A percentile compares a stretch with the other conserved stretches of the same genome.
Conservation (phyloP, 2,888 invertebrate genomes). For the Linyphia triangularis region DNA sequence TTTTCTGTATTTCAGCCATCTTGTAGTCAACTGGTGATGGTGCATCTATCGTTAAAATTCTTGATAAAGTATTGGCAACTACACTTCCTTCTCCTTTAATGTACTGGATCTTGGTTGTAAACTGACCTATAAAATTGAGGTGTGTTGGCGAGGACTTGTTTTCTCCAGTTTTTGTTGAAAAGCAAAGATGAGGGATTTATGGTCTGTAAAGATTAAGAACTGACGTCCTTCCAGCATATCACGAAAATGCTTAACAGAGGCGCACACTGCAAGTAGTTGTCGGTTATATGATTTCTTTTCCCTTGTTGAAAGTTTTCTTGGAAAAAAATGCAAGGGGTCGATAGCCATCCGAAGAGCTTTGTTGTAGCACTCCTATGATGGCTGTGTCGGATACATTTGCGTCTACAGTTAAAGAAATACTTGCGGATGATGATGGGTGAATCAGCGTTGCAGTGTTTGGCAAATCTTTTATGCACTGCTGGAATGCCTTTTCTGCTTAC, state of each 20-base stretch:
- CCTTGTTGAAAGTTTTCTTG: neutral
- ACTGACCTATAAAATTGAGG: conserved; percentile 78
- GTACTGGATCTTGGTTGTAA: conserved; percentile 79
- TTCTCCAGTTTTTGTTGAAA: neutral
- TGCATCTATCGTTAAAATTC: conserved; percentile 8
- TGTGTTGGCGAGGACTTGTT: conserved; percentile 79
- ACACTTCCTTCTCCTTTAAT: conserved; percentile 74
- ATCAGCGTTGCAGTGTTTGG: neutral
- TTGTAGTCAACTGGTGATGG: neutral
- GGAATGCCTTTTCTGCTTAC: conserved; percentile 27
- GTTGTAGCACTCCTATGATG: conserved; percentile 77
- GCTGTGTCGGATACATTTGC: neutral
- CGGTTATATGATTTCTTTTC: conserved; percentile 71
- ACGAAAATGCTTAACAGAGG: conserved; percentile 68
- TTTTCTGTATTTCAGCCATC: conserved; percentile 1
- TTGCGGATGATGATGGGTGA: neutral
- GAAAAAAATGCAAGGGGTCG: conserved; percentile 49
- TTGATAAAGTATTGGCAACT: conserved; percentile 32
- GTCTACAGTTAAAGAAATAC: conserved; percentile 1
- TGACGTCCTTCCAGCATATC: conserved; percentile 59
- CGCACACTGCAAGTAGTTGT: conserved; percentile 77
- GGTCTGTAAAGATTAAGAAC: conserved; percentile 44
- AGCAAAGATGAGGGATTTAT: conserved; percentile 74
- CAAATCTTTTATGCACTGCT: conserved; percentile 3
- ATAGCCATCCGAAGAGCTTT: conserved; percentile 75